Base-by-base conservation (phyloP, 2,888 invertebrate genomes). In the Tethea ocularis region DNA sequence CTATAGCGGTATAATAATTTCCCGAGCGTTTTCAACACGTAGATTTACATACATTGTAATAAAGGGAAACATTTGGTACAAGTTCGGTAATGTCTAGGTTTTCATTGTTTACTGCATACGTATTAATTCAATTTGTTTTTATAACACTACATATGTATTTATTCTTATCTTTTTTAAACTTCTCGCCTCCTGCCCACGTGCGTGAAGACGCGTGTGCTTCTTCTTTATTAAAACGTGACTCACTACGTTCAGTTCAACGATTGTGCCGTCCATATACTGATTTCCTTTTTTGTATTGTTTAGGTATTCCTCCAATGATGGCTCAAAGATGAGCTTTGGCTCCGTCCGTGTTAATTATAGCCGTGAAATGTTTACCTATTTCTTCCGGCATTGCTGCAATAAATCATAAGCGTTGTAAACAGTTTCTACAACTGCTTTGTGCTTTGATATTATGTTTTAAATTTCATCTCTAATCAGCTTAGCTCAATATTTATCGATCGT, bases 261-360 rank as follows among this genome's bases (percentile, higher is more conserved):
- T 54, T 55, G 53, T 61, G 61, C 59, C 59, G 59, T 67, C 63
- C 63, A 56, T 68, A 61, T 71, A 67, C 71, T 69, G 63, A 62
- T 68, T 74, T 72, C 67, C 66, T 77, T 74, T 77, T 72, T 67
- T n/a, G 63, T 72, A 68, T 68, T 70, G 64, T 71, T 62, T 61
- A 68, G 65, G 60, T 62, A 68, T 65, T 60, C 56, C 59, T 71
- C 59, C 64, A 59, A 65, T 62, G 62, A 64, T 66, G 71, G 66
- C 63, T 70, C 65, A 64, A 69, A 62, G 64, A 66, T 62, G 57
- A 63, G 60, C 59, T 75, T 78, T 68, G 69, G 75, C 67, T 70
- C 64, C 72, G 75, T 78, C 79, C 68, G 67, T 78, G 79, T 80
- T 88, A 87, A 87, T 84, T 84, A 84, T 87, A 86, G 79, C 76